phyloP scores from a whole-genome alignment of 2,888 invertebrate genomes.

The Hofmannophila pseudospretella region DNA sequence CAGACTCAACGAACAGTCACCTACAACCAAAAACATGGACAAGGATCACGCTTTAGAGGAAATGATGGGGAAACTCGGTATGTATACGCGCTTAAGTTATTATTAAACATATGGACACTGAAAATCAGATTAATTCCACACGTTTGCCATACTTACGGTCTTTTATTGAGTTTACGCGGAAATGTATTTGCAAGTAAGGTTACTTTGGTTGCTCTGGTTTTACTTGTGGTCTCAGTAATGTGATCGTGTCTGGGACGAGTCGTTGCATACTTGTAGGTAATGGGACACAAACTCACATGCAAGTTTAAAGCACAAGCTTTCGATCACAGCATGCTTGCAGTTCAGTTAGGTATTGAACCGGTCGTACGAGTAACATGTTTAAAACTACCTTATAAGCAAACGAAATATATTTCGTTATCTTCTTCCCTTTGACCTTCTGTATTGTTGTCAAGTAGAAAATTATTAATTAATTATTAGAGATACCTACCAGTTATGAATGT shows the following conservation, averaged over 20 bases:
- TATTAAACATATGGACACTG: conserved; percentile 39
- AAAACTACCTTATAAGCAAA: no score
- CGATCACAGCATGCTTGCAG: neutral
- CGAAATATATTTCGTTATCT: no score
- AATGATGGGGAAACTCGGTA: conserved; percentile 82
- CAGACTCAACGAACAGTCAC: conserved; percentile 17
- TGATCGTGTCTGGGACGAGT: neutral
- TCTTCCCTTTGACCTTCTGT: no score
- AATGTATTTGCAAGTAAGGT: neutral
- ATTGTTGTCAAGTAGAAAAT: no score
- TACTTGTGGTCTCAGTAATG: neutral
- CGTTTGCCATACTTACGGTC: neutral
- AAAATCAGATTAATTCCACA: neutral
- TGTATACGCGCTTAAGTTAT: conserved; percentile 31
- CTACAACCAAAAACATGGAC: conserved; percentile 63
- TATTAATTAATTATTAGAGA: no score
- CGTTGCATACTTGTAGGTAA: neutral
- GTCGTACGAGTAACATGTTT: no score
- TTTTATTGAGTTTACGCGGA: neutral
- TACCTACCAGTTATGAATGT: no score
- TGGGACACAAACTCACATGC: neutral
- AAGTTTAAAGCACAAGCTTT: conserved; percentile 1
- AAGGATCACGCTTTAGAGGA: conserved; percentile 81
- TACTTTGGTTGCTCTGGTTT: neutral
- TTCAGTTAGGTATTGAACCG: no score